Evolutionary conservation across 2,888 invertebrate species (phyloP).

Genomic region (Melanostoma scalare): DNA sequence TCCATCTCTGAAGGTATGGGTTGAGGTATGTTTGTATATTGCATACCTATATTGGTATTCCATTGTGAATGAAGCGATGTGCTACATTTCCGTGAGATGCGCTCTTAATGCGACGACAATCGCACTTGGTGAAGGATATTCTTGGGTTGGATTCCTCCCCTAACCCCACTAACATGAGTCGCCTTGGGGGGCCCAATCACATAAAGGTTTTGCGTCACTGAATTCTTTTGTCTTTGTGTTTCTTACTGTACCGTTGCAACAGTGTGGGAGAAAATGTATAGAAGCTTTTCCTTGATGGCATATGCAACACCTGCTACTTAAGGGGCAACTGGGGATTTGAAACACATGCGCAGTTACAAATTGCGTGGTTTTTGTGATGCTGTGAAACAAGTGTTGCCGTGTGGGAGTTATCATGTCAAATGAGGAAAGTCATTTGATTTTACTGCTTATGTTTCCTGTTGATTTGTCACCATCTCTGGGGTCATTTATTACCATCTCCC

Average conservation of each 20-base stretch:
- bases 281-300: conserved; percentile 13
- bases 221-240: conserved; percentile 27
- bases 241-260: neutral
- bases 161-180: conserved; percentile 64
- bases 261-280: conserved; percentile 10
- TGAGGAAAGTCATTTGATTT: conserved; percentile 16
- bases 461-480: conserved; percentile 33
- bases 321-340: neutral
- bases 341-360: conserved; percentile 14
- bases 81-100: conserved; percentile 19
- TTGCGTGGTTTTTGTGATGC: conserved; percentile 22
- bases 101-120: conserved; percentile 58
- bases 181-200: conserved; percentile 46
- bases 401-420: conserved; percentile 11
- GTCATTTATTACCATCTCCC: conserved; percentile 23
- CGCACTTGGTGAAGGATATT: conserved; percentile 55
- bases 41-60: no score
- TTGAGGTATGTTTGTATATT: no score
- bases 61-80: neutral
- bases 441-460: conserved; percentile 32
- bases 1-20: neutral
- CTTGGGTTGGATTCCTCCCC: conserved; percentile 29
- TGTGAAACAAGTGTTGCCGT: conserved; percentile 16
- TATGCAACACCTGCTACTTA: conserved; percentile 29
- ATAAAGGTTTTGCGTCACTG: conserved; percentile 59